A percentile compares a stretch with the other conserved stretches of the same genome.
Conservation (phyloP, 2,113 vertebrate genomes). For the Oryzias celebensis region DNA sequence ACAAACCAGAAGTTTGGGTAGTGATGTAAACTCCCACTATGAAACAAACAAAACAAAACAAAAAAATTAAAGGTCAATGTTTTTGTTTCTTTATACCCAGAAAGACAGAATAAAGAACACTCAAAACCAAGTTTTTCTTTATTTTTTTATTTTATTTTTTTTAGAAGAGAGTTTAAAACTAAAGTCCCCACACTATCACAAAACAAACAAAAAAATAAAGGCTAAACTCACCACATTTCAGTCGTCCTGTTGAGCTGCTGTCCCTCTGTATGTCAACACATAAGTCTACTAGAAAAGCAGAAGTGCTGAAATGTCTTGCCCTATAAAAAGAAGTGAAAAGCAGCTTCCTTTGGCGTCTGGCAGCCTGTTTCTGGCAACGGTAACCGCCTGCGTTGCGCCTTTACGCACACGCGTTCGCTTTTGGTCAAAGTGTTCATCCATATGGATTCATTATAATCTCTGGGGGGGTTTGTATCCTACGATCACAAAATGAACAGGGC, state of each 20-base stretch:
- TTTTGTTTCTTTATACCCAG: no score
- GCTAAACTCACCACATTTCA: constrained; percentile 61
- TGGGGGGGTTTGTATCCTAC: constrained; percentile 44
- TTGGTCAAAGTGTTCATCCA: constrained; percentile 56
- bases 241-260: constrained; percentile 26
- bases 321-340: constrained; percentile 22
- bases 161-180: no score
- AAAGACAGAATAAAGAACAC: no score
- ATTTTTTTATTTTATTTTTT: no score
- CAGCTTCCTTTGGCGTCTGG: constrained; percentile 28
- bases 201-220: constrained; percentile 16
- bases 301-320: constrained; percentile 24
- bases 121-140: no score
- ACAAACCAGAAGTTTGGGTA: no score
- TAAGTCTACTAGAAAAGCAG: constrained; percentile 11
- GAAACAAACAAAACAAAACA: no score
- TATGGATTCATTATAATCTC: constrained; percentile 74
- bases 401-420: constrained; percentile 42
- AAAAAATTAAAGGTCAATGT: no score
- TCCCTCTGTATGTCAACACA: constrained; percentile 25
- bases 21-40: no score
- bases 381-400: constrained; percentile 31
- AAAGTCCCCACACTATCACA: not conserved
- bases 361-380: constrained; percentile 7
- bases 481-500: constrained; percentile 51